Evolutionary conservation across 2,797 vertebrate genomes (phyloP), one percentile per base, ranked within the genome.

Genomic region (Oryzias dopingdopingensis): DNA sequence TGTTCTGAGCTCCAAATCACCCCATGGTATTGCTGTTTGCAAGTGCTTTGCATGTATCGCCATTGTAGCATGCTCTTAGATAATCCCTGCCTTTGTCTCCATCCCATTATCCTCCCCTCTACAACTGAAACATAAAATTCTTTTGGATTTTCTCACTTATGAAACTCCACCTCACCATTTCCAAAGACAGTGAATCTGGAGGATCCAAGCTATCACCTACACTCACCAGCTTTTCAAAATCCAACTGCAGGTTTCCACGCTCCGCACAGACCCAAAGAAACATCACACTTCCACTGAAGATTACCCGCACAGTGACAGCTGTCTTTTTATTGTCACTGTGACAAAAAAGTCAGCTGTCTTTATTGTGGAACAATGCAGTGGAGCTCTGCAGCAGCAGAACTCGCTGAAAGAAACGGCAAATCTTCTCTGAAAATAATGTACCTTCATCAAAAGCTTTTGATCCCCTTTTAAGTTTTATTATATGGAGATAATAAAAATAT

Each of bases 31-130:
- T 45, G 73, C 75, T 48, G 59, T 76, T 80, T 82, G 70, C 70
- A 73, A 65, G 68, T 66, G 53, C 72, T 71, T 77, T 65, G 65
- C 76, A 59, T 80, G 80, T 70, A 71, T 62, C 22, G 60, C 80
- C 73, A 81, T 89, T 86, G 86, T 82, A 84, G 68, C 80, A 73
- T 79, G 73, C 79, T 77, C 74, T 65, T 74, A 85, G 82, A 90
- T 91, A 91, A 91, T 90, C 90, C 88, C 69, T 67, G 70, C 75
- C 80, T 88, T 89, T 89, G 88, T 87, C 57, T 60, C 65, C 59
- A 65, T 62, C 43, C 53, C 56, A 62, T 84, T 83, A 88, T 84
- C 82, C 77, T 52, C 52, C 74, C 72, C 70, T 72, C 74, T 74
- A 72, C 74, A 53, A 78, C 49, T 29, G 71, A 85, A 86, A 84